These are phyloP conservation scores for Sebastes schlegelii DNA, from an alignment of 2,113 vertebrate genomes.

Conservation along the genomic window DNA sequence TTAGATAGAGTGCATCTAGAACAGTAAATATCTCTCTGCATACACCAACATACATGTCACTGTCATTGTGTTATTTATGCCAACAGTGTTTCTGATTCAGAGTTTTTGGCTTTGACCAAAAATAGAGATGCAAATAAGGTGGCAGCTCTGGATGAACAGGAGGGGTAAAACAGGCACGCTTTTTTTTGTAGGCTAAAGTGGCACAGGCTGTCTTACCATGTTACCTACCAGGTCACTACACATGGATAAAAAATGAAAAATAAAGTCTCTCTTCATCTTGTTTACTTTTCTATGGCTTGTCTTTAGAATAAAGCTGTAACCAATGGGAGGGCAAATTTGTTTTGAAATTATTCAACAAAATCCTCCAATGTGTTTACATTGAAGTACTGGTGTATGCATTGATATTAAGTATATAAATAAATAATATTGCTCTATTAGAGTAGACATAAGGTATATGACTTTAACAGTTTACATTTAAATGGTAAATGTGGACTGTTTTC, in stretches of 20 bases:
- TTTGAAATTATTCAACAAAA: not conserved
- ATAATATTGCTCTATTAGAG: not conserved
- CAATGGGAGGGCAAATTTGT: not conserved
- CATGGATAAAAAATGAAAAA: not conserved
- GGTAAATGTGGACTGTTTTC: not conserved
- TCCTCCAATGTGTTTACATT: not conserved
- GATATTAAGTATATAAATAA: not conserved
- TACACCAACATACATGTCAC: not conserved
- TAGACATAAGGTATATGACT: not conserved
- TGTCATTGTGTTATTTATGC: not conserved
- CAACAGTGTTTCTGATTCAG: not conserved
- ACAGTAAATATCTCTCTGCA: not conserved
- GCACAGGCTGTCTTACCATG: not conserved
- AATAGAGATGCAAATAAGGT: slow-evolving; percentile 13
- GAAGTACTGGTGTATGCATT: not conserved
- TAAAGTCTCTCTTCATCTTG: not conserved
- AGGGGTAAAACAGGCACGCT: not conserved
- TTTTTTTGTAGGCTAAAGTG: not conserved
- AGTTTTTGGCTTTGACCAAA: slow-evolving; percentile 8
- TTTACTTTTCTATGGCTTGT: no score
- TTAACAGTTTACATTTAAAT: no score
- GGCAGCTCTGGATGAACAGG: not conserved
- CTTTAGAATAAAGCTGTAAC: not conserved
- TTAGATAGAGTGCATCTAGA: not conserved
- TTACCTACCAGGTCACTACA: not conserved